Percentiles rank a stretch among this genome's conserved stretches.
phyloP scores from a whole-genome alignment of 1,140 invertebrate genomes.

The Proales similis region DNA sequence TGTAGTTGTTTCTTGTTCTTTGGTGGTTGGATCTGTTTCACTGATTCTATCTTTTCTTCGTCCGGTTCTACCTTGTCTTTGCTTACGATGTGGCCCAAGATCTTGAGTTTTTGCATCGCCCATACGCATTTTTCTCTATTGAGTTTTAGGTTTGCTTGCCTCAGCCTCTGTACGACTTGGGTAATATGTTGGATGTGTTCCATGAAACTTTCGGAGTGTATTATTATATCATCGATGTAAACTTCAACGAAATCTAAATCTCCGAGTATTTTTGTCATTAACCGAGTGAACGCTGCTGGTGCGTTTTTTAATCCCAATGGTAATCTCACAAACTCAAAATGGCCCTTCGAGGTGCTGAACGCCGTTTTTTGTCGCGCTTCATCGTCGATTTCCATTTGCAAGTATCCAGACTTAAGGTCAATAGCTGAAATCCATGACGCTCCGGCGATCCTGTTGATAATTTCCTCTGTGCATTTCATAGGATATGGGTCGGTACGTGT shows the following conservation, averaged over 20 bases:
- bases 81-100: slow-evolving; percentile 46
- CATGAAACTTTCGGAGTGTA: not conserved
- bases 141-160: slow-evolving; percentile 47
- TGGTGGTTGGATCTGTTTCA: not conserved
- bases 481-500: not conserved
- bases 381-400: slow-evolving; percentile 23
- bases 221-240: slow-evolving; percentile 19
- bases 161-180: slow-evolving; percentile 7
- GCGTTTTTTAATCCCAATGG: slow-evolving; percentile 40
- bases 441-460: too few relatives aligned
- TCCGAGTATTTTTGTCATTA: slow-evolving; percentile 43
- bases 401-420: slow-evolving; percentile 22
- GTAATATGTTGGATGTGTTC: slow-evolving; percentile 19
- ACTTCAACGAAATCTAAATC: slow-evolving; percentile 38
- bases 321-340: slow-evolving; percentile 39
- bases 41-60: not conserved
- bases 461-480: too few relatives aligned
- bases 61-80: slow-evolving; percentile 35
- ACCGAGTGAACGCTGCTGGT: slow-evolving; percentile 38
- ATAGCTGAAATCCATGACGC: too few relatives aligned
- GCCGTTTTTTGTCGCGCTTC: slow-evolving; percentile 38
- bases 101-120: slow-evolving; percentile 44
- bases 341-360: slow-evolving; percentile 38
- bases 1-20: not conserved
- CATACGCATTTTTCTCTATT: slow-evolving; percentile 52